Base-by-base conservation (phyloP, 2,113 vertebrate genomes). In the Aldabrachelys gigantea region DNA sequence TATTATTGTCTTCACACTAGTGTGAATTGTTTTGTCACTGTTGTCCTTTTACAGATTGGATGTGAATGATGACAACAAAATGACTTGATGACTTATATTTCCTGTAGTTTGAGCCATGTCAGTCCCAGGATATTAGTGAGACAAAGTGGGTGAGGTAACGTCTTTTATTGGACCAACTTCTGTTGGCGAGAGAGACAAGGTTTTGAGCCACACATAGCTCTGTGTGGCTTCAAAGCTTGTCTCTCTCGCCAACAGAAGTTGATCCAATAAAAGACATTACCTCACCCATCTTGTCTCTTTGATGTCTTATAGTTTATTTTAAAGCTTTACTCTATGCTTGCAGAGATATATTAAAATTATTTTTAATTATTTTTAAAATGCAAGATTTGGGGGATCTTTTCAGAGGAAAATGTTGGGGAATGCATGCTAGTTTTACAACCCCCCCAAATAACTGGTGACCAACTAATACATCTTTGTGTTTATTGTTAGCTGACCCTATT, bases 241-340 rank as follows among this genome's bases (percentile, higher is more conserved):
- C 57, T 62, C 5, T 27, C 57, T 62, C 57, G 31, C 12, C 57
- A 62, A 31, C 57, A 62, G 11, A 62, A 29, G 57, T 31, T 62
- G 25, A 62, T 62, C 27, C 57, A 62, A 62, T 31, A 62, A 62
- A 31, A 29, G 27, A 29, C 27, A 59, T 59, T 59, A 59, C 27
- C 27, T 62, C 57, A 62, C 12, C 27, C 12, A 62, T 27, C 57
- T 31, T 31, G 57, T 62, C 27, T 62, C 57, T 82, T 80, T 84
- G 88, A 81, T 10, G 57, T 24, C 75, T 95, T 87, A 93, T 75
- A 54, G 44, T 93, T 96, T 85, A 80, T 90, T 92, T 95, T 82
- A 65, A 91, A 50, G 53, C 82, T 88, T 86, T 81, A 14, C 47
- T 41, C 85, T 88, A 80, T 82, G 41, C 50, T 35, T 44, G 53